These are phyloP conservation scores for Clunio marinus DNA, from an alignment of 2,888 invertebrate genomes.

Conservation along the genomic window DNA sequence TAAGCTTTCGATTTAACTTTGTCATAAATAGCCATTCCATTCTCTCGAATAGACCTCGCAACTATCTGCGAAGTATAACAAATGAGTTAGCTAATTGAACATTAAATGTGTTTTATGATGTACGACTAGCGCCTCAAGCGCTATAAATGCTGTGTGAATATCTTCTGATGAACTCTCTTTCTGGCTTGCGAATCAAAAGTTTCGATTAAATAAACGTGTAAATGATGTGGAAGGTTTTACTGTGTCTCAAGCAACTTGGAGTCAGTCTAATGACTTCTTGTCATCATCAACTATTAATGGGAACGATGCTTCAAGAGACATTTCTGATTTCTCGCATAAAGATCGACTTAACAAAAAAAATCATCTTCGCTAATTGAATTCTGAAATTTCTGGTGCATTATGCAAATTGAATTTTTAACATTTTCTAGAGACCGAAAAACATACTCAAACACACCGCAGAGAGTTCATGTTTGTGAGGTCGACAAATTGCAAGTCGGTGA, in stretches of 20 bases:
- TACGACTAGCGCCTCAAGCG: background rate
- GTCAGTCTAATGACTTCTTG: background rate
- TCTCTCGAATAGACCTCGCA: background rate
- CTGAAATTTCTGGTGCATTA: background rate
- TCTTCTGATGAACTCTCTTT: conserved; percentile 8
- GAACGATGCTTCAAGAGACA: background rate
- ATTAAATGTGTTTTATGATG: background rate
- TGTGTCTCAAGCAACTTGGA: too few relatives aligned
- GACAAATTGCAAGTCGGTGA: conserved; percentile 18
- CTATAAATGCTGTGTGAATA: background rate
- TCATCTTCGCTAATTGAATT: too few relatives aligned
- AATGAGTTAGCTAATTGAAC: conserved; percentile 16
- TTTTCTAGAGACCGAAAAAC: background rate
- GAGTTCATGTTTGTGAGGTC: conserved; percentile 20
- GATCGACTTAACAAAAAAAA: too few relatives aligned
- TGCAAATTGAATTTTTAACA: background rate
- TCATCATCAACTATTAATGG: background rate
- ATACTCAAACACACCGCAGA: conserved; percentile 13
- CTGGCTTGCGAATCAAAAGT: background rate
- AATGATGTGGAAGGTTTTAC: background rate
- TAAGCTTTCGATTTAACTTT: background rate
- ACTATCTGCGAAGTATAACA: background rate
- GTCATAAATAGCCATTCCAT: background rate
- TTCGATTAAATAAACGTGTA: background rate
- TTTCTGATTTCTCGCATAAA: too few relatives aligned